These are phyloP conservation scores for Phymorhynchus buccinoides DNA, from an alignment of 1,140 invertebrate genomes.

Conservation along the genomic window DNA sequence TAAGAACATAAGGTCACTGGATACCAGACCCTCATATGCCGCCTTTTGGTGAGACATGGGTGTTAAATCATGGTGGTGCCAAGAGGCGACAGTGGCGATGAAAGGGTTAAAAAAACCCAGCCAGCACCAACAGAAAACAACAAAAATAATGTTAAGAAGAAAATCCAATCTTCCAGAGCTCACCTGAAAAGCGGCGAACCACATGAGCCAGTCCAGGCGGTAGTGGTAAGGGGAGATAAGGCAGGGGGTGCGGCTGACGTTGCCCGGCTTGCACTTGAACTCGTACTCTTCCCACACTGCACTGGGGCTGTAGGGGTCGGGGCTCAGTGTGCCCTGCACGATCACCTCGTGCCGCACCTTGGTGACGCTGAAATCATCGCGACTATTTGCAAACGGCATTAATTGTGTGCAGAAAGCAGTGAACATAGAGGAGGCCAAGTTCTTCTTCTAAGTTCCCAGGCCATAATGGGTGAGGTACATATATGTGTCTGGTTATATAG, in stretches of 20 bases:
- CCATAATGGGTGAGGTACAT: no score
- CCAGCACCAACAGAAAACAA: not conserved
- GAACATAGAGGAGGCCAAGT: no score
- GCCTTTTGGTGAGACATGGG: no score
- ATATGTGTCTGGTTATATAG: no score
- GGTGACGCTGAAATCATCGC: constrained; percentile 69
- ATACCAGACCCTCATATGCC: no score
- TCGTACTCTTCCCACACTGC: constrained; percentile 74
- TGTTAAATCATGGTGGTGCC: no score
- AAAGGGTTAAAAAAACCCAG: not conserved
- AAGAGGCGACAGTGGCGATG: no score
- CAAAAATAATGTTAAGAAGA: not conserved
- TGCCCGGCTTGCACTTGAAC: constrained; percentile 75
- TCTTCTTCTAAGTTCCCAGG: no score
- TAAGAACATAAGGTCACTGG: no score
- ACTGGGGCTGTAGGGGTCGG: constrained; percentile 55
- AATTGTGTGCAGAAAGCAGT: not conserved
- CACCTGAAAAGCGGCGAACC: constrained; percentile 74
- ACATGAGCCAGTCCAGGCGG: constrained; percentile 74
- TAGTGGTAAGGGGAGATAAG: constrained; percentile 75
- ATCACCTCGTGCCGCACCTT: constrained; percentile 74
- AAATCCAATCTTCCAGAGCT: no score
- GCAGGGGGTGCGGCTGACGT: constrained; percentile 69
- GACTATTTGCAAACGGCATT: no score
- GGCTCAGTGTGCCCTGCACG: constrained; percentile 70